Evolutionary conservation across 2,888 invertebrate species (phyloP).

Genomic region (Pachycephus smyrnensis): DNA sequence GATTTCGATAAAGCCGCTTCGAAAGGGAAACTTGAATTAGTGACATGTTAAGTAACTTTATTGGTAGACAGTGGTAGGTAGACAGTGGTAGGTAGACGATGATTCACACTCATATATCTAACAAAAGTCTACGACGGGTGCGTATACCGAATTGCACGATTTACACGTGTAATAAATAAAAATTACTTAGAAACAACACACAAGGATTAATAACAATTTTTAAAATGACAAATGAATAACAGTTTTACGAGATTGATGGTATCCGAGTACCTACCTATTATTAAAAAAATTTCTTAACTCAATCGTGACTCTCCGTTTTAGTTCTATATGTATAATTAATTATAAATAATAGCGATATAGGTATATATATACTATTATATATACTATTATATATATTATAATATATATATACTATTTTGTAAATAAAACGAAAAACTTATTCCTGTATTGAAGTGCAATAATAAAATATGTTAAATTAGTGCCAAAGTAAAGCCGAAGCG

Average conservation of each 20-base stretch:
- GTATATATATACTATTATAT: not conserved
- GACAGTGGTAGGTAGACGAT: too few relatives aligned
- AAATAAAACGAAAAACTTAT: slow-evolving; percentile 37
- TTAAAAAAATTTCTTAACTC: not conserved
- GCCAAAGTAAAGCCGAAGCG: slow-evolving; percentile 50
- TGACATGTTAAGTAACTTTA: not conserved
- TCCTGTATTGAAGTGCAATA: slow-evolving; percentile 62
- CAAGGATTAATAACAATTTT: not conserved
- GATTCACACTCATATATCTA: not conserved
- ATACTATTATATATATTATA: not conserved
- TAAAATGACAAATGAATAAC: not conserved
- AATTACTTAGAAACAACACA: not conserved
- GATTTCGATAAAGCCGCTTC: not conserved
- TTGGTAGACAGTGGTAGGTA: too few relatives aligned
- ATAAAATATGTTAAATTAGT: slow-evolving; percentile 61
- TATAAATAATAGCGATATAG: not conserved
- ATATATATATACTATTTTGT: slow-evolving; percentile 3
- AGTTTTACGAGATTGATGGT: not conserved
- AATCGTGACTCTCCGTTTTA: not conserved
- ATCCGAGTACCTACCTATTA: not conserved
- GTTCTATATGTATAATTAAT: slow-evolving; percentile 3
- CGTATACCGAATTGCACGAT: not conserved
- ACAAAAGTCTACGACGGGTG: not conserved
- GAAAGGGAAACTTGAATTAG: not conserved
- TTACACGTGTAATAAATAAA: not conserved